Evolutionary conservation across 1,140 invertebrate genomes (phyloP).

Genomic region (Archivesica marissinica): DNA sequence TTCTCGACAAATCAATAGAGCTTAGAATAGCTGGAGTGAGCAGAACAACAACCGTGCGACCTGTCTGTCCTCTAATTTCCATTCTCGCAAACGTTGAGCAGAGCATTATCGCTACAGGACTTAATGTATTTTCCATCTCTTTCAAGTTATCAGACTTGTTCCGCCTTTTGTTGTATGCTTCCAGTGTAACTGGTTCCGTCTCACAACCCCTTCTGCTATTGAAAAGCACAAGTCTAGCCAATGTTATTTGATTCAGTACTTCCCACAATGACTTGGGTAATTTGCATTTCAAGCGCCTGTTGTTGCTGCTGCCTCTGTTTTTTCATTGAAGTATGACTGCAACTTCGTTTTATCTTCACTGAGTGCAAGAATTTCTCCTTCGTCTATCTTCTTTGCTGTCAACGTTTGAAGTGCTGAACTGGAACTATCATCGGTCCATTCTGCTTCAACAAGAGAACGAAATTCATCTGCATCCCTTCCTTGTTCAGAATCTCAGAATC

Average conservation of each 20-base stretch:
- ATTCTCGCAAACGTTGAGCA: too few species aligned
- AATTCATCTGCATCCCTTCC: too few species aligned
- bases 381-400: not conserved
- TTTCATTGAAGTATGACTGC: not conserved
- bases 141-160: not conserved
- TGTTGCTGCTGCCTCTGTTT: not conserved
- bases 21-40: not conserved
- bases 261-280: not conserved
- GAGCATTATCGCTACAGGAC: not conserved
- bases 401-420: conserved; percentile 2
- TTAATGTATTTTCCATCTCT: not conserved
- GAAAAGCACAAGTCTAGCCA: not conserved
- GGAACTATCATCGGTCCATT: not conserved
- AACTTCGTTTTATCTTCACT: not conserved
- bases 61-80: conserved; percentile 23
- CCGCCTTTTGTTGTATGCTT: too few species aligned
- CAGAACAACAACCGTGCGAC: conserved; percentile 1
- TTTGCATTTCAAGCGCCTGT: not conserved
- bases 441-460: not conserved
- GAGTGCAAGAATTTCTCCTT: not conserved
- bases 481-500: too few species aligned
- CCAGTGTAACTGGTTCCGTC: too few species aligned
- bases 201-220: not conserved
- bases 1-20: not conserved
- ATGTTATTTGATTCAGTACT: conserved; percentile 1